Evolutionary conservation across 2,797 vertebrate genomes (phyloP), one percentile per base, ranked within the genome.

Genomic region (Lerista edwardsae): DNA sequence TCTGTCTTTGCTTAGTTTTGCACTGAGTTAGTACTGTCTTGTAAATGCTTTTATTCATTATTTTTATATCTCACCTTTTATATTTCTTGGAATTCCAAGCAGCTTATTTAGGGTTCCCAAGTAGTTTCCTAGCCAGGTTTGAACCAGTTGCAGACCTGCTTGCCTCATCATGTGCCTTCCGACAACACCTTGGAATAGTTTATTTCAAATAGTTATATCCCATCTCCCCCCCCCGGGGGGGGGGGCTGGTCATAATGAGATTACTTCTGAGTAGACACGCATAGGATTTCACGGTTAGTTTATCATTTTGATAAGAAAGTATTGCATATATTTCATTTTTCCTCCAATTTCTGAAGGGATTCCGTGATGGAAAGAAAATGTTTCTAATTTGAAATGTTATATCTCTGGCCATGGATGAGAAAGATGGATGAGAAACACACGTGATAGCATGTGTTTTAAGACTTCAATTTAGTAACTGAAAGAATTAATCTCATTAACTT

Each of bases 401-500:
- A 67, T 31, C 41, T 79, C 41, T 62, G 23, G 15, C 41, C 39
- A 82, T 62, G 34, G 64, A 14, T 67, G 59, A 73, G 23, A 21
- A 73, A 64, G 36, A 68, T 65, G n/a, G n/a, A n/a, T n/a, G n/a
- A n/a, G n/a, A n/a, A n/a, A n/a, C n/a, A n/a, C n/a, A n/a, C n/a
- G n/a, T 44, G 51, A 55, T 51, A 39, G 11, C 51, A n/a, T 77
- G 82, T 88, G 47, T 65, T n/a, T 79, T 61, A 84, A 88, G 47
- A 51, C 5, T 82, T 57, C 25, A 61, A 8, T 15, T 67, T 59
- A 80, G 51, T 29, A 19, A n/a, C 12, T 83, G 29, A 55, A 82
- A 55, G 72, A 23, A 75, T 85, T 82, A 71, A 51, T 80, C 75
- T 75, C 59, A 8, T 67, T 69, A 67, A 75, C 76, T 59, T 59